Evolutionary conservation across 2,113 vertebrate genomes (phyloP).

Genomic region (Pseudonaja textilis): DNA sequence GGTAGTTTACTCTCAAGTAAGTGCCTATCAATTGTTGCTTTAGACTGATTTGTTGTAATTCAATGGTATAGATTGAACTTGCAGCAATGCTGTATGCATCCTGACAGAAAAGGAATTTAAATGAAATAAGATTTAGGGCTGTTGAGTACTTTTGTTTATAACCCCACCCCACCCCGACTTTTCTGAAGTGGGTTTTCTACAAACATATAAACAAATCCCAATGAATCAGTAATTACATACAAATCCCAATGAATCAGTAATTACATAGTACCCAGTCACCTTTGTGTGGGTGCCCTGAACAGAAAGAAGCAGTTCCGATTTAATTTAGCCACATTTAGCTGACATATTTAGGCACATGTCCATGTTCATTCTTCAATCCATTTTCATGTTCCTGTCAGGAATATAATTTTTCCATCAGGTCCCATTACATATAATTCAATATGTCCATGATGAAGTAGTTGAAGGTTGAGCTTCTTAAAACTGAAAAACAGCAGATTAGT

Average conservation of each 20-base stretch:
- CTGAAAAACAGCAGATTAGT: background rate
- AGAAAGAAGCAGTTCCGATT: slow-evolving; percentile 26
- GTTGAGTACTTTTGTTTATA: slow-evolving; percentile 17
- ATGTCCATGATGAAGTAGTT: slow-evolving; percentile 28
- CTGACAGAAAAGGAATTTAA: background rate
- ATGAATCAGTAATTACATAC: slow-evolving; percentile 50
- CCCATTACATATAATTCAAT: slow-evolving; percentile 27
- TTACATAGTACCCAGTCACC: slow-evolving; percentile 33
- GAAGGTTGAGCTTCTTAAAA: background rate
- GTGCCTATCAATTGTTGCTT: too few relatives aligned
- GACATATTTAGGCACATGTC: slow-evolving; percentile 6
- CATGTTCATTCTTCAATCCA: slow-evolving; percentile 33
- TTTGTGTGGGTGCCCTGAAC: slow-evolving; percentile 38
- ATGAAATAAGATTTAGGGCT: slow-evolving; percentile 25
- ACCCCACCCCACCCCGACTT: slow-evolving; percentile 21
- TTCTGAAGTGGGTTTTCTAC: slow-evolving; percentile 39
- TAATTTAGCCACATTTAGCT: slow-evolving; percentile 37
- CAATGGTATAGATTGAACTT: background rate
- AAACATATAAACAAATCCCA: slow-evolving; percentile 9
- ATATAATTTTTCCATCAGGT: slow-evolving; percentile 11
- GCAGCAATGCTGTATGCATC: background rate
- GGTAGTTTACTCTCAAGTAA: background rate
- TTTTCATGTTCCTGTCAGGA: slow-evolving; percentile 32
- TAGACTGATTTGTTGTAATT: background rate
- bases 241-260: slow-evolving; percentile 47